These are phyloP conservation scores for Craseonycteris thonglongyai DNA, from an alignment of 2,113 vertebrate species.

Conservation along the genomic window DNA sequence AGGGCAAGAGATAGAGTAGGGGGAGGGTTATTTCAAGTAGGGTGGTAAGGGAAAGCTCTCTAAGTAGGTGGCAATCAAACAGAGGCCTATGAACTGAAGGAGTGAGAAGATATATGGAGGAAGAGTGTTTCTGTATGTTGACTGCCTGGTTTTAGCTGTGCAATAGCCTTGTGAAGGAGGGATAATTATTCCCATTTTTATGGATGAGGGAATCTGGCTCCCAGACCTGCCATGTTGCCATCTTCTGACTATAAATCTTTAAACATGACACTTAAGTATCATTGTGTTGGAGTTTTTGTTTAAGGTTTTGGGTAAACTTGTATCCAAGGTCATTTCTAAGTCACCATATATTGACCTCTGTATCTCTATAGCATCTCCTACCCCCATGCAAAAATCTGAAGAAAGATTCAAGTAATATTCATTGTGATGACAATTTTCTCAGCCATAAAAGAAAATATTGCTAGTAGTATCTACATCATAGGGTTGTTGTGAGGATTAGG, in stretches of 20 bases:
- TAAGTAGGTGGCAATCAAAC: not conserved
- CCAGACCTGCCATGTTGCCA: not conserved
- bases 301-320: slow-evolving; percentile 6
- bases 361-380: not conserved
- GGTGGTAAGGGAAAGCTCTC: not conserved
- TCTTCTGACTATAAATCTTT: not conserved
- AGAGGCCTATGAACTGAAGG: not conserved
- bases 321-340: not conserved
- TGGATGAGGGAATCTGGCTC: not conserved
- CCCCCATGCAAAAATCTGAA: not conserved
- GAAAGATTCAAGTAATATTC: not conserved
- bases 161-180: not conserved
- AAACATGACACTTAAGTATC: not conserved
- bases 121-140: not conserved
- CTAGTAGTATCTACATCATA: not conserved
- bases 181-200: not conserved
- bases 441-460: not conserved
- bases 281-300: not conserved
- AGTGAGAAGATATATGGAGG: not conserved
- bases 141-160: not conserved
- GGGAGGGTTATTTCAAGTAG: not conserved
- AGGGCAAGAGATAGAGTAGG: not conserved
- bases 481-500: not conserved
- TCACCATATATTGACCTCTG: not conserved
- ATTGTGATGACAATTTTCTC: not conserved